Evolutionary conservation across 2,797 vertebrate species (phyloP).

Genomic region (Propithecus deckenii): DNA sequence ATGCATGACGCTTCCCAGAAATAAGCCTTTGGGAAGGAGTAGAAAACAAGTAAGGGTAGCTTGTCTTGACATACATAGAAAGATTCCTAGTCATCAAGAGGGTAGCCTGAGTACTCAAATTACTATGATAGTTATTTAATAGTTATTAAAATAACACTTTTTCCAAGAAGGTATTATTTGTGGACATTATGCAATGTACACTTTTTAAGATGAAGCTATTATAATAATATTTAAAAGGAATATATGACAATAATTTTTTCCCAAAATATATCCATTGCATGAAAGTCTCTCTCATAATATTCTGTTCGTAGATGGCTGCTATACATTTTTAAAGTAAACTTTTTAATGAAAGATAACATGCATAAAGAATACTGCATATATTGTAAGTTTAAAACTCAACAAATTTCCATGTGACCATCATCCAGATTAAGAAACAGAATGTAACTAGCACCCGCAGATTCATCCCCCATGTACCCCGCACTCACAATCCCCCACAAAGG

Average conservation of each 20-base stretch:
- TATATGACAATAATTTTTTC: not conserved
- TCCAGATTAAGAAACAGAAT: not conserved
- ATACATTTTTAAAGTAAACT: not conserved
- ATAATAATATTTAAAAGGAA: not conserved
- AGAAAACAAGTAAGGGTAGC: not conserved
- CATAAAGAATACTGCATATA: not conserved
- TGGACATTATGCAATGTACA: not conserved
- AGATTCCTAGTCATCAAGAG: not conserved
- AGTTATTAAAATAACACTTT: not conserved
- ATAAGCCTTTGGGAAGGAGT: not conserved
- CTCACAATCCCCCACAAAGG: not conserved
- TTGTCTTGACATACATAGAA: not conserved
- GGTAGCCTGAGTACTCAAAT: not conserved
- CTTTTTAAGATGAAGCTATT: not conserved
- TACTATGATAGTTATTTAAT: not conserved
- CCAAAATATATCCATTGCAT: not conserved
- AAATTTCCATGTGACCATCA: not conserved
- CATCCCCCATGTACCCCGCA: rapidly evolving
- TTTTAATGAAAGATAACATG: not conserved
- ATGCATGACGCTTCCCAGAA: not conserved
- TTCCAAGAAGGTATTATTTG: not conserved
- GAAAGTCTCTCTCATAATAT: not conserved
- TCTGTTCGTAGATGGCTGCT: not conserved
- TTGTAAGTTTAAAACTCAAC: not conserved
- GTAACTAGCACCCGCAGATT: not conserved